Evolutionary conservation across 2,888 invertebrate species (phyloP).

Genomic region (Eilema caniola): DNA sequence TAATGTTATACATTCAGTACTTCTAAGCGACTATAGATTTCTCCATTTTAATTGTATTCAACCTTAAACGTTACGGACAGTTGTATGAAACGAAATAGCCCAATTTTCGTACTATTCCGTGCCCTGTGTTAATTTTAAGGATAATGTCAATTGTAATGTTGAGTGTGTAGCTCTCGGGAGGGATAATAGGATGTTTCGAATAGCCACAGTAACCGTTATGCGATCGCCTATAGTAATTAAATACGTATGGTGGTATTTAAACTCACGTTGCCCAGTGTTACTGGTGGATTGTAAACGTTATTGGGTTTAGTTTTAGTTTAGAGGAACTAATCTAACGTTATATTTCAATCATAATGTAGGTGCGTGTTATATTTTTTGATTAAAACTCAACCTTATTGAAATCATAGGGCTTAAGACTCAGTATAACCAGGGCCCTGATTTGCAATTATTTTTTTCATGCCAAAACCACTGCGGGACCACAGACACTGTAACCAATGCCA

Average conservation of each 20-base stretch:
- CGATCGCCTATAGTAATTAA: not conserved
- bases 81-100: not conserved
- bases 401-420: no score
- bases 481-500: no score
- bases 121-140: slow-evolving; percentile 10
- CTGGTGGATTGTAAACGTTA: not conserved
- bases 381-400: not conserved
- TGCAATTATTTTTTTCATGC: no score
- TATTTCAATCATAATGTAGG: not conserved
- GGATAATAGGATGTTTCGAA: slow-evolving; percentile 2
- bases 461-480: no score
- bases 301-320: not conserved
- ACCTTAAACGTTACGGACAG: not conserved
- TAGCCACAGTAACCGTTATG: not conserved
- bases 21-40: slow-evolving; percentile 3
- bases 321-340: not conserved
- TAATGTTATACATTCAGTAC: slow-evolving; percentile 29
- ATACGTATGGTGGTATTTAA: not conserved
- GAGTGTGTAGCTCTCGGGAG: not conserved
- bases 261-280: not conserved
- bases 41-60: slow-evolving; percentile 2
- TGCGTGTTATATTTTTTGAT: not conserved
- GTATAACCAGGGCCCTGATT: no score
- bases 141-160: slow-evolving; percentile 6
- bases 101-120: slow-evolving; percentile 11